Base-by-base conservation (phyloP, 2,113 vertebrate genomes). In the Furnarius figulus region DNA sequence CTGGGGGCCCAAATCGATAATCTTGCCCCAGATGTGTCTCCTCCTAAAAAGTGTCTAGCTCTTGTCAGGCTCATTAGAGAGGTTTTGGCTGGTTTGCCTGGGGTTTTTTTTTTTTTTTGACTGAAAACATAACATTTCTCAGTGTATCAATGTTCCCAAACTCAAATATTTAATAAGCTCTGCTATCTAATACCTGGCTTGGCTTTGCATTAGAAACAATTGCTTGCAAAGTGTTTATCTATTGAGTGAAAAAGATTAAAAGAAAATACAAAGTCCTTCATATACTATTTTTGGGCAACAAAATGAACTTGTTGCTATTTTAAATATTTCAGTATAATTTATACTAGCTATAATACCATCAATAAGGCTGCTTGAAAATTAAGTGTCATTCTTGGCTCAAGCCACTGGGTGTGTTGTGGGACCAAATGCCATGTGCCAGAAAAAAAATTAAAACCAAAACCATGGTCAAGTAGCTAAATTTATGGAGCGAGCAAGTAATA, bases 321-420 rank as follows among this genome's bases (percentile, higher is more conserved):
- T 37, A 95, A 95, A 93, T 94, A 97, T 95, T 94, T 93, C 77
- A 61, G 84, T 87, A 53, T 82, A 92, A 96, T 91, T 97, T 96
- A 96, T 95, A 89, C 93, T 91, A 93, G 81, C 94, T 89, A 85
- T 89, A 96, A 92, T 82, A 76, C 84, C 87, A 89, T 91, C 95
- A 95, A 61, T 93, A 89, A 93, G 89, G 58, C 81, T 95, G 89
- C 93, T 76, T 39, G 44, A 94, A 95, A 96, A 97, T 96, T 95
- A 97, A 94, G 95, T 97, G 96, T 96, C 93, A 87, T 91, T 97
- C 81, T 97, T 97, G 96, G 96, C 96, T 86, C 21, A 66, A 91
- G 66, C 44, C 17, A 1, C 31, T 82, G 95, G 53, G 66, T 93
- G 94, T 95, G 96, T 93, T 94, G 77, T 82, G 87, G 84, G 95